Percentiles rank a stretch among this genome's conserved stretches.
phyloP scores from a whole-genome alignment of 2,113 vertebrate species.

The Dromas ardeola region DNA sequence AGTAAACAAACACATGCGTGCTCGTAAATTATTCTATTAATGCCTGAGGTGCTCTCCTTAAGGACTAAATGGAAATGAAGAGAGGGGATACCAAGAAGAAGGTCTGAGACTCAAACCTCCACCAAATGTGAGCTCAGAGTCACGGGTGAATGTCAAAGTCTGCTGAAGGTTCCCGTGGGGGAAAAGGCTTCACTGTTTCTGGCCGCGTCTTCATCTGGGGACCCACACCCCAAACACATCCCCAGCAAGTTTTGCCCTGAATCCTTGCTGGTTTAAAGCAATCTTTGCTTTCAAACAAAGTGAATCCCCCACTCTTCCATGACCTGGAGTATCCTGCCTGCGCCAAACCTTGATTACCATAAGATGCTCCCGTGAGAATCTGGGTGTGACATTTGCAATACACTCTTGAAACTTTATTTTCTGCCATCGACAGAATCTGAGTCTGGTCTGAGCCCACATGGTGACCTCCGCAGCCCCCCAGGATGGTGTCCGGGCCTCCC shows the following conservation, averaged over 20 bases:
- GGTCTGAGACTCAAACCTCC: not conserved
- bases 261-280: not conserved
- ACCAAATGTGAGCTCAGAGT: not conserved
- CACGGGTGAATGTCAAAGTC: not conserved
- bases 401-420: not conserved
- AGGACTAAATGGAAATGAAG: not conserved
- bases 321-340: not conserved
- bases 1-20: not conserved
- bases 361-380: not conserved
- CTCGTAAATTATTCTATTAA: not conserved
- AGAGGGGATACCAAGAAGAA: not conserved
- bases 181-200: not conserved
- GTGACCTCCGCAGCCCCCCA: not conserved
- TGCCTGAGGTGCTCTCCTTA: not conserved
- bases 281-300: not conserved
- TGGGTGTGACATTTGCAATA: accelerated
- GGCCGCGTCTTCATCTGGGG: not conserved
- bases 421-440: not conserved
- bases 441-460: accelerated
- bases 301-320: not conserved
- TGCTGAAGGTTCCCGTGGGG: not conserved
- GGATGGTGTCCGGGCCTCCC: not conserved
- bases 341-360: not conserved
- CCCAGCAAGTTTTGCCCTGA: not conserved
- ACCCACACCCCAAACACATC: not conserved